Evolutionary conservation across 1,140 invertebrate species (phyloP), one percentile per base, ranked within the genome.

Genomic region (Acyrthosiphon pisum): DNA sequence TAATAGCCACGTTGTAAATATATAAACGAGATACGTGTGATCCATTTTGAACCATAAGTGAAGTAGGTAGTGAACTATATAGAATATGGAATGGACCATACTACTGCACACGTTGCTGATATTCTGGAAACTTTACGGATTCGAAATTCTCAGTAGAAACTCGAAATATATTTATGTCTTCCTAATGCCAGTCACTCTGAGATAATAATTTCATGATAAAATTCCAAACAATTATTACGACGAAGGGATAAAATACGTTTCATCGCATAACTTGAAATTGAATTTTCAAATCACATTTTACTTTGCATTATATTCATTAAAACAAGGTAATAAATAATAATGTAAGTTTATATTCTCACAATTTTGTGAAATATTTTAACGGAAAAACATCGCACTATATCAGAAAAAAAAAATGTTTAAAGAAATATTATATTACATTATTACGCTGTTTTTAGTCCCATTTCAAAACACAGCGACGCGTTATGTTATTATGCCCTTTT

Each of bases 1-100:
- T 87, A 48, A 87, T 87, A 46, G 44, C 44, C 30, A 48, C 30
- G 37, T 41, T 26, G 37, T 26, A 41, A 83, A 35, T 37, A 41
- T 83, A 83, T 83, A 83, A 26, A 44, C 23, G 83, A 86, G 23
- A 14, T 86, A 86, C 37, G 35, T n/a, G 44, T n/a, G 84, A 87
- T 87, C 26, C 46, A 48, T 87, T 87, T 48, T 14, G 30, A 87
- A n/a, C 44, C 44, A 48, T 87, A 87, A 48, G 84, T 48, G 44
- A 87, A 87, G 84, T n/a, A 86, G 37, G 84, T n/a, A 86, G 37
- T 44, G 22, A 76, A 86, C 41, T 83, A 41, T 81, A 37, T 83
- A 37, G 35, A 83, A 83, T 83, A 83, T 22, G 18, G 4, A 76
- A 76, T 76, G 30, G 60, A 76, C 60, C 30, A 35, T 18, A 68